Conservation (phyloP, 2,113 vertebrate species). For the Mystacornis crossleyi region DNA sequence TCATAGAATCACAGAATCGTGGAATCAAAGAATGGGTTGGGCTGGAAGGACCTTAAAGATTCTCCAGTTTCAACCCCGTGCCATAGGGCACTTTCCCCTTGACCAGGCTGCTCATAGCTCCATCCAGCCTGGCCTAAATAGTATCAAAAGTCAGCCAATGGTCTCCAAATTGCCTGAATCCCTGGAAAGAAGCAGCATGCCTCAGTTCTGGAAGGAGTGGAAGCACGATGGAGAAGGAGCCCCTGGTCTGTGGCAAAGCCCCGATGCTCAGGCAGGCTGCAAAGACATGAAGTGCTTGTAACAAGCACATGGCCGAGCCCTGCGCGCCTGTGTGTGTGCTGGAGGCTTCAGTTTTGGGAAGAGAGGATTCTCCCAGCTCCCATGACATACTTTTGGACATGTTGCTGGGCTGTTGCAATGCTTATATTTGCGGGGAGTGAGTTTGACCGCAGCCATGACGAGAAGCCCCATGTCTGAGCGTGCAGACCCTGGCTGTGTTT, state of each 20-base stretch:
- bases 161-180: background rate
- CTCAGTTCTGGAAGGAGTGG: background rate
- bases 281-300: background rate
- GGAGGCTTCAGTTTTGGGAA: background rate
- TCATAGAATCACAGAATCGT: background rate
- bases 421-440: background rate
- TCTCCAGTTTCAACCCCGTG: accelerated
- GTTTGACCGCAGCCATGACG: accelerated
- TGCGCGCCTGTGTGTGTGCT: accelerated
- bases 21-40: background rate
- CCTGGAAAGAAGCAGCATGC: background rate
- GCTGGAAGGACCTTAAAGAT: background rate
- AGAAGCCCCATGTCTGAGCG: accelerated
- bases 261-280: background rate
- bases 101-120: background rate
- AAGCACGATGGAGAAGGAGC: background rate
- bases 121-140: background rate
- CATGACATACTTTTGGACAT: background rate
- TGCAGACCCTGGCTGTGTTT: accelerated
- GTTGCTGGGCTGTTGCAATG: background rate
- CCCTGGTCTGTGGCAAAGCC: background rate
- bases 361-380: background rate
- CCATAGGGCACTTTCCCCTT: background rate
- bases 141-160: background rate
- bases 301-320: background rate